Percentiles rank a stretch among this genome's conserved stretches.
Conservation (phyloP, 2,888 invertebrate genomes). For the Exephanes ischioxanthus region DNA sequence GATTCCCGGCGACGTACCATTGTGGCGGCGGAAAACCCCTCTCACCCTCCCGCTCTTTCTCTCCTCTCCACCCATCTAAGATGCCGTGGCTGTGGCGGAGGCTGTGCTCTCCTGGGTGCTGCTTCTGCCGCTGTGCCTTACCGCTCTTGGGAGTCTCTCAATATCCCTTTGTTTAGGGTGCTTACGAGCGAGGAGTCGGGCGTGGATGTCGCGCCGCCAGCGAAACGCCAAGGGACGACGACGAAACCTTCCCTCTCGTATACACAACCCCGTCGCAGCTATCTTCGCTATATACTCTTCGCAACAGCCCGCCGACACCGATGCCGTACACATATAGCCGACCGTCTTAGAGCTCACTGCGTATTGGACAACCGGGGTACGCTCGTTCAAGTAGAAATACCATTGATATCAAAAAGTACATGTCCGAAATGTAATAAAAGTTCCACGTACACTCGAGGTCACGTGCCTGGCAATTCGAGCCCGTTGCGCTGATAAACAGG, state of each 20-base stretch:
- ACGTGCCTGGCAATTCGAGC: not conserved
- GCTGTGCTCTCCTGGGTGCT: conserved; percentile 35
- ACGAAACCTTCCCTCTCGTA: conserved; percentile 21
- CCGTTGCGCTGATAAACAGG: not conserved
- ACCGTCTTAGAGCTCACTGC: conserved; percentile 13
- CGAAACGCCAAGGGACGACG: conserved; percentile 75
- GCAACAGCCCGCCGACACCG: conserved; percentile 21
- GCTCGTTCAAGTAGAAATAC: conserved; percentile 28
- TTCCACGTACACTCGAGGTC: conserved; percentile 12
- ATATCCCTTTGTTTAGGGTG: conserved; percentile 84
- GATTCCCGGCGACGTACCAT: conserved; percentile 82
- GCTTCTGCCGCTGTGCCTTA: conserved; percentile 54
- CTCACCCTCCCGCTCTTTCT: conserved; percentile 69
- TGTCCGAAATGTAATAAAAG: conserved; percentile 20
- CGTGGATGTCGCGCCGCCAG: conserved; percentile 79
- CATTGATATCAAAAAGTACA: conserved; percentile 25
- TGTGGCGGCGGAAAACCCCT: conserved; percentile 77
- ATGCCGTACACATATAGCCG: conserved; percentile 6
- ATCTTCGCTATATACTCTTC: conserved; percentile 48
- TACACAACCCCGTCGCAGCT: conserved; percentile 30
- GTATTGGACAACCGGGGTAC: conserved; percentile 23
- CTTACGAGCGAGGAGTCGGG: conserved; percentile 79
- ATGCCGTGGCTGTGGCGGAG: conserved; percentile 43
- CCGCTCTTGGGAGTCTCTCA: conserved; percentile 79
- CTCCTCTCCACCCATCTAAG: conserved; percentile 49